These are phyloP conservation scores for Cheumatopsyche charites DNA, from an alignment of 1,140 invertebrate species.

Conservation along the genomic window DNA sequence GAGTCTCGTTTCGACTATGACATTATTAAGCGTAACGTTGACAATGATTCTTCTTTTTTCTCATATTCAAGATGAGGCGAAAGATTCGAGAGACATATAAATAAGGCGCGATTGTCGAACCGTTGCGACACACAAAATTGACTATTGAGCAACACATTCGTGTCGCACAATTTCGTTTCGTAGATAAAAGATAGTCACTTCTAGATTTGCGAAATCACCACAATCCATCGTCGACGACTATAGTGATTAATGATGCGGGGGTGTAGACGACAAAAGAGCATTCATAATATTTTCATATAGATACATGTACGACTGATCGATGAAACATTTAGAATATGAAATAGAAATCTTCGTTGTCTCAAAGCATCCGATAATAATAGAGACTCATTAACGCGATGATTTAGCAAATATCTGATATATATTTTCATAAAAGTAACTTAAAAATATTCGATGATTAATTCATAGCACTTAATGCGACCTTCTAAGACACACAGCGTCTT, in stretches of 20 bases:
- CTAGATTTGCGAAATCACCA: neutral
- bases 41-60: slow-evolving; percentile 21
- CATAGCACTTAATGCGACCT: slow-evolving; percentile 4
- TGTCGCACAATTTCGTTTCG: too few relatives aligned
- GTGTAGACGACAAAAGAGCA: slow-evolving; percentile 1
- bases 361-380: too few relatives aligned
- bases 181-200: slow-evolving; percentile 16
- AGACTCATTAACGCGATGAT: too few relatives aligned
- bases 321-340: neutral
- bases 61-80: neutral
- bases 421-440: too few relatives aligned
- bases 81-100: neutral
- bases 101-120: slow-evolving; percentile 18
- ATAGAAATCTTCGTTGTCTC: too few relatives aligned
- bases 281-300: slow-evolving; percentile 28
- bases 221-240: too few relatives aligned
- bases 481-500: too few relatives aligned
- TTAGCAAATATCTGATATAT: too few relatives aligned
- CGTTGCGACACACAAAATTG: neutral
- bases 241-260: slow-evolving; percentile 24
- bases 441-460: too few relatives aligned
- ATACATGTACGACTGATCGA: neutral
- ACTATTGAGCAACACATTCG: too few relatives aligned
- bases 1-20: slow-evolving; percentile 8
- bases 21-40: slow-evolving; percentile 29